Base-by-base conservation (phyloP, 2,888 invertebrate species). In the Eulithis prunata region DNA sequence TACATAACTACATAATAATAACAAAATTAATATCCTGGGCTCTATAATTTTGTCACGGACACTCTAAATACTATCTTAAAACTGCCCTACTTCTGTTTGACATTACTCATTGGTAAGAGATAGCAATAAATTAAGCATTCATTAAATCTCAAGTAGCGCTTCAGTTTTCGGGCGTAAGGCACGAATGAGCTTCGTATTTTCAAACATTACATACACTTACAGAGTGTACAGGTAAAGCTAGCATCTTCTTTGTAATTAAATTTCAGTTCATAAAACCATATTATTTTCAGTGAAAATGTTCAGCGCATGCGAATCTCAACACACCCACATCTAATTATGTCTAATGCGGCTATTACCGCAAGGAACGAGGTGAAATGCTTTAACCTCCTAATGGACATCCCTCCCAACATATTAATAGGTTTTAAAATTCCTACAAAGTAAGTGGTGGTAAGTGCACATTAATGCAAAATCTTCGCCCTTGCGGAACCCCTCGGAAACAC, bases 351-450 rank as follows among this genome's bases (percentile, higher is more conserved):
- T 71, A 72, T 73, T 82, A 82, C 79, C 77, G 69, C 79, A 66
- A 69, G 64, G 52, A 66, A 64, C 61, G 78, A 80, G 72, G 81
- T 81, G 75, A 83, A 83, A 83, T 81, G 83, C 81, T 83, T 83
- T 83, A 83, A 80, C 78, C 81, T 77, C 78, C 82, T 87, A 88
- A 87, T 87, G 88, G 87, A 84, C 84, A 83, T 81, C 86, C 86
- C 83, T 85, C 82, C 72, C 68, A 84, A 83, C 81, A 84, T 84
- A 86, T 86, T 86, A 86, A 86, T 82, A 84, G 85, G 83, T 84
- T 86, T 85, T 83, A 80, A 86, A 86, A 84, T 84, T 72, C 62
- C 76, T 57, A 72, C 73, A 71, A 75, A 78, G 73, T 73, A 75
- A 78, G 73, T 73, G 75, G 73, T 65, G 75, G 69, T 72, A 75